Evolutionary conservation across 1,140 invertebrate species (phyloP), one percentile per base, ranked within the genome.

Genomic region (Harlomillsia oculata): DNA sequence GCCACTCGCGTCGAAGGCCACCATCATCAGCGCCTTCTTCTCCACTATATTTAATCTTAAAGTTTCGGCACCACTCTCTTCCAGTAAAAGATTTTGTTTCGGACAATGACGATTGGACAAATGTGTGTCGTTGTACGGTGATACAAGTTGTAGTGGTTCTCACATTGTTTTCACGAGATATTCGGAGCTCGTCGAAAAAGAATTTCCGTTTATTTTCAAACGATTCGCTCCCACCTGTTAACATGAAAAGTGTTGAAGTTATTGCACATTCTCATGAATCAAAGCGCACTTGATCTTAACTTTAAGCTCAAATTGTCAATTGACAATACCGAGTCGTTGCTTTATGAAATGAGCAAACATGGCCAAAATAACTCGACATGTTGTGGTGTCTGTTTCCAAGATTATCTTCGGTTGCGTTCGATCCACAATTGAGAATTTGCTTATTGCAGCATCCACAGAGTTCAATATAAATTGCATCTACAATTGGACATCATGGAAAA

Each of bases 151-250:
- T 89, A 84, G 70, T 41, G 90, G 88, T 67, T 84, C 82, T 67
- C 23, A 52, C 41, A 84, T 82, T 62, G 82, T 86, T 65, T 83
- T 82, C n/a, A n/a, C n/a, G 74, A 84, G 87, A 69, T 81, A 82
- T 66, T 87, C 87, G 65, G 87, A 76, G 45, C 76, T 93, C 88
- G 69, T 89, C 87, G 72, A 92, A 90, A 73, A 95, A 94, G 72
- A 91, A 93, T 66, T 90, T 86, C 73, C 91, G 87, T 70, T 95
- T 95, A 69, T 94, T 89, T 73, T 89, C 89, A 69, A 96, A 96
- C 23, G 89, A 90, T 74, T 95, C 90, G 20, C 89, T 91, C 4
- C 91, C 91, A 46, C 90, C 77, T 79, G 51, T 16, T 65, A 60
- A 44, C 18, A 37, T 13, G 30, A 43, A 29, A 41, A 41, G n/a